phyloP scores from a whole-genome alignment of 2,888 invertebrate genomes.

The Ceriagrion tenellum region DNA sequence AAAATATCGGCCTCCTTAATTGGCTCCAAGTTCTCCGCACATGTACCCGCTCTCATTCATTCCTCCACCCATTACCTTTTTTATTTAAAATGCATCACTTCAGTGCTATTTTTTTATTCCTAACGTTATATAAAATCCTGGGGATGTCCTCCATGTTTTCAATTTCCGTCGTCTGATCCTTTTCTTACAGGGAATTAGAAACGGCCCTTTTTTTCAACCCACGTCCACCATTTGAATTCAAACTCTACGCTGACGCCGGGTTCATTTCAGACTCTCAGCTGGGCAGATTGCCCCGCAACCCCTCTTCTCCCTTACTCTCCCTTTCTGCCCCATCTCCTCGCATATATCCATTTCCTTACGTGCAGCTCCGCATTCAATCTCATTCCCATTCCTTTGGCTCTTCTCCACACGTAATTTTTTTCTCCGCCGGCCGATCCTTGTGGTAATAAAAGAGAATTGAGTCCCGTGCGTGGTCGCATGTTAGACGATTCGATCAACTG shows the following conservation, averaged over 20 bases:
- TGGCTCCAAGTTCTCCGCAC: slow-evolving; percentile 34
- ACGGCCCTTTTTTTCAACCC: slow-evolving; percentile 4
- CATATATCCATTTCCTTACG: not conserved
- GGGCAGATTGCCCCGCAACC: not conserved
- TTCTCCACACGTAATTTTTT: not conserved
- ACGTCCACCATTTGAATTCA: slow-evolving; percentile 26
- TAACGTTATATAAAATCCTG: slow-evolving; percentile 48
- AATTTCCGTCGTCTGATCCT: slow-evolving; percentile 51
- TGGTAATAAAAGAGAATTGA: not conserved
- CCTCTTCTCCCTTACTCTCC: no score
- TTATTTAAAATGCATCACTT: not conserved
- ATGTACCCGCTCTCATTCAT: not conserved
- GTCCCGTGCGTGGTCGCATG: not conserved
- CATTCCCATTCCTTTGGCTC: not conserved
- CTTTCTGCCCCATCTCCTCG: not conserved
- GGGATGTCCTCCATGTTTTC: slow-evolving; percentile 48
- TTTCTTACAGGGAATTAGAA: slow-evolving; percentile 53
- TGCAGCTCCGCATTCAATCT: not conserved
- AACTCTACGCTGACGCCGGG: slow-evolving; percentile 45
- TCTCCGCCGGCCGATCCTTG: not conserved
- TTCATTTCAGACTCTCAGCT: slow-evolving; percentile 59
- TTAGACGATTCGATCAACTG: not conserved
- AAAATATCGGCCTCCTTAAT: slow-evolving; percentile 21
- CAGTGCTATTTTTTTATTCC: not conserved
- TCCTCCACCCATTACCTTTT: slow-evolving; percentile 7